Evolutionary conservation across 2,888 invertebrate genomes (phyloP).

Genomic region (Platynereis dumerilii): DNA sequence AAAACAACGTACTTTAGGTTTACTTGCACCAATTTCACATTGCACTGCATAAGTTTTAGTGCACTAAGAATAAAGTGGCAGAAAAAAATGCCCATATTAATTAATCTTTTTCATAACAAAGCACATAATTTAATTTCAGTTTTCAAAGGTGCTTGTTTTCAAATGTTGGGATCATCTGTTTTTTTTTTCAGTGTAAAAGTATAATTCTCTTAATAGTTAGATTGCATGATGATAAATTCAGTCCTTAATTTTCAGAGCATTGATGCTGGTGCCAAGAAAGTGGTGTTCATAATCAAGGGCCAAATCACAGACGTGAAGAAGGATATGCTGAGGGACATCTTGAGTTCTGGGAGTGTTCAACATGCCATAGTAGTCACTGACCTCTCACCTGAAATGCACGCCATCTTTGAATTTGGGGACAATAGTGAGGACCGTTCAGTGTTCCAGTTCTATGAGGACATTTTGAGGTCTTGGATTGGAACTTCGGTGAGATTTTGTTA

Average conservation of each 20-base stretch:
- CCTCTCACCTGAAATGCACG: constrained; percentile 69
- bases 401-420: constrained; percentile 63
- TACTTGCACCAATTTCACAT: too few relatives aligned
- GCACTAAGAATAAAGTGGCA: too few relatives aligned
- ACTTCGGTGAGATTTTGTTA: constrained; percentile 66
- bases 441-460: constrained; percentile 63
- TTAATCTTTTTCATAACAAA: too few relatives aligned
- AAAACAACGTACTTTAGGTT: too few relatives aligned
- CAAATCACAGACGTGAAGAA: constrained; percentile 68
- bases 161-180: too few relatives aligned
- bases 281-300: constrained; percentile 70
- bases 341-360: constrained; percentile 70
- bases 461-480: constrained; percentile 69
- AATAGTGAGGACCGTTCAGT: constrained; percentile 55
- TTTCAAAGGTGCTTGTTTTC: too few relatives aligned
- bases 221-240: too few relatives aligned
- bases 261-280: constrained; percentile 61
- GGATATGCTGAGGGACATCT: constrained; percentile 69
- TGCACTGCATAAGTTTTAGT: too few relatives aligned
- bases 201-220: too few relatives aligned
- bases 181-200: too few relatives aligned
- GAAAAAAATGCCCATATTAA: too few relatives aligned
- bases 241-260: constrained; percentile 63
- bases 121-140: too few relatives aligned
- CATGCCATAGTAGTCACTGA: constrained; percentile 71